Base-by-base conservation (phyloP, 2,113 vertebrate species). In the Coreoperca whiteheadi region DNA sequence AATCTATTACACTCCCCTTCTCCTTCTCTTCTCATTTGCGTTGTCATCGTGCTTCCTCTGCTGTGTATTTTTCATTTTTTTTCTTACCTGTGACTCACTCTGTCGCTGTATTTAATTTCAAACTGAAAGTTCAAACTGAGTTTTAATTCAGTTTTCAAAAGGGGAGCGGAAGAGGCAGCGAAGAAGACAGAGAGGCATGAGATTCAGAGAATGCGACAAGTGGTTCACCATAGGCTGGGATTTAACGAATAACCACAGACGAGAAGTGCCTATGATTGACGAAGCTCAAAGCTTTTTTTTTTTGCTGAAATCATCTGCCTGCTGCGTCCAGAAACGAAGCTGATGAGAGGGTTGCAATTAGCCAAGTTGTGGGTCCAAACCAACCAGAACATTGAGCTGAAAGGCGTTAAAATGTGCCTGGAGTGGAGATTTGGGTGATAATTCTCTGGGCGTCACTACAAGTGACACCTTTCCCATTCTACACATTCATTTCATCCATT, bases 11-110 rank as follows among this genome's bases (percentile, higher is more conserved):
- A 53, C 75, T 39, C 57, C 74, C 74, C 20, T 63, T 63, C 59
- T 30, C 50, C 77, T 74, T 53, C 80, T 63, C 79, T 63, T 16
- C 82, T 86, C 83, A 56, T 90, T 83, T 81, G 61, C 34, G 53
- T 77, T 83, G 84, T 88, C 87, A 82, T 64, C 83, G 25, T 60
- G 77, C 77, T 77, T 89, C 77, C 77, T 79, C 63, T 71, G 14
- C 64, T 65, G 15, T 21, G 8, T 20, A 57, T 74, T 51, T 61
- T 37, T 41, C 8, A 2, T 25, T 28, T 25, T 23, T 48, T 79
- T 32, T 43, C 57, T 75, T 63, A 20, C 20, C 59, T 57, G 20
- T 10, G 53, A 73, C 66, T 63, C 43, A 39, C 41, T 56, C 51
- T 41, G 59, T 84, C 61, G 11, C 72, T 66, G 64, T 80, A 50